Percentiles rank a stretch among this genome's conserved stretches.
Evolutionary conservation across 2,888 invertebrate species (phyloP).

Genomic region (Chalcosyrphus nemorum): DNA sequence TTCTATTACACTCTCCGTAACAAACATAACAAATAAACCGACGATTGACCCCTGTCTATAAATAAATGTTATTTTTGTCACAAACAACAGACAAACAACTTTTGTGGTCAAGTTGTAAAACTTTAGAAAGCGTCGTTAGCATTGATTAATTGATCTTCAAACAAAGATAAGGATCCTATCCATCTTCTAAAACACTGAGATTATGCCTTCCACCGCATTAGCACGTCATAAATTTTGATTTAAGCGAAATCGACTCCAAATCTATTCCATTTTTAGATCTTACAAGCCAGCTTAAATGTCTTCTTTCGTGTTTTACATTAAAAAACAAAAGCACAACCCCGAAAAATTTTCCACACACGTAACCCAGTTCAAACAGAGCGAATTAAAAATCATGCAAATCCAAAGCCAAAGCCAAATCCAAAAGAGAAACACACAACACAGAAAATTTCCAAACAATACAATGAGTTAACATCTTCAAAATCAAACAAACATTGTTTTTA

Average conservation of each 20-base stretch:
- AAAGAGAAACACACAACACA: constrained; percentile 32
- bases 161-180: neutral
- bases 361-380: constrained; percentile 67
- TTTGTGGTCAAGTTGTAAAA: neutral
- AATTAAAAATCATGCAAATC: constrained; percentile 69
- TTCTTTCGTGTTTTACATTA: no score
- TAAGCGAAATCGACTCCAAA: neutral
- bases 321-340: no score
- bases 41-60: no score
- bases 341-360: constrained; percentile 60
- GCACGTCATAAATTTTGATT: neutral
- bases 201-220: neutral
- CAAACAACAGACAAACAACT: no score
- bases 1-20: no score
- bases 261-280: constrained; percentile 31
- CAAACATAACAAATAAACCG: no score
- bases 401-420: no score
- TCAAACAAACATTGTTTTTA: constrained; percentile 66
- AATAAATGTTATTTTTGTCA: neutral
- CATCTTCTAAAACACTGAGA: neutral
- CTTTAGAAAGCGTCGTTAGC: neutral
- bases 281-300: constrained; percentile 36
- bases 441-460: constrained; percentile 65
- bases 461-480: constrained; percentile 66
- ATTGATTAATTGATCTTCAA: neutral